Percentiles rank a stretch among this genome's conserved stretches.
Conservation (phyloP, 2,113 vertebrate species). For the pig (Sus scrofa) region DNA sequence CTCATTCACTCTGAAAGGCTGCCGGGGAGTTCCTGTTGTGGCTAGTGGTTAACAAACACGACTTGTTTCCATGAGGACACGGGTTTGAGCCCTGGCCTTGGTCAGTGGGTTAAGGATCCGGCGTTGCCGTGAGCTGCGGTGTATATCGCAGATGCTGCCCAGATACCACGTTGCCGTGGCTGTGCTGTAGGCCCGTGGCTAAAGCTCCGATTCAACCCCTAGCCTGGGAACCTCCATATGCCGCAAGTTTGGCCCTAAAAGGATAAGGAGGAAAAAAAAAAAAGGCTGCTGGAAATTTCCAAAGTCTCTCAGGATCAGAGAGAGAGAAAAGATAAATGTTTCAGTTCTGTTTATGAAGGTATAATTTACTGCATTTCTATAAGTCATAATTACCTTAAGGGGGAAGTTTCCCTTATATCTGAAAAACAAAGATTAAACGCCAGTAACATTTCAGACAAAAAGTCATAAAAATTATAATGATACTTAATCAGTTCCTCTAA, state of each 20-base stretch:
- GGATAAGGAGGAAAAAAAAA: too few relatives aligned
- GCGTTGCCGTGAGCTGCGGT: too few relatives aligned
- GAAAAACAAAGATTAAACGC: background rate
- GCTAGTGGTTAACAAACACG: too few relatives aligned
- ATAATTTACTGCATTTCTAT: background rate
- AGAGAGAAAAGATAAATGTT: background rate
- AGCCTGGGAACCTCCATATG: too few relatives aligned
- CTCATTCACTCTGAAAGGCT: background rate
- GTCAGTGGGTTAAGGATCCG: too few relatives aligned
- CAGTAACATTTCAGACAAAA: background rate
- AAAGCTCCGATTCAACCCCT: too few relatives aligned
- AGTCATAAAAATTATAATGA: background rate
- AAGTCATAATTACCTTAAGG: background rate
- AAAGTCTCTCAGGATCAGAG: background rate
- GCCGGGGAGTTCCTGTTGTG: background rate
- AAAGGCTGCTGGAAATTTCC: background rate
- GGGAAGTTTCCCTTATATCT: background rate
- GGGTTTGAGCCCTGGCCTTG: too few relatives aligned
- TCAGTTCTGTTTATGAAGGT: background rate
- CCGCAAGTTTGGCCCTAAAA: too few relatives aligned
- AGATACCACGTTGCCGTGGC: too few relatives aligned
- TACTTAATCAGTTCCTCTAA: background rate
- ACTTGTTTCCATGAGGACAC: too few relatives aligned
- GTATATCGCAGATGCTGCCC: too few relatives aligned
- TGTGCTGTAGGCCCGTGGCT: too few relatives aligned